Percentiles rank a stretch among this genome's conserved stretches.
These are phyloP conservation scores for Hemithea aestivaria DNA, from an alignment of 2,888 invertebrate genomes.

Conservation along the genomic window DNA sequence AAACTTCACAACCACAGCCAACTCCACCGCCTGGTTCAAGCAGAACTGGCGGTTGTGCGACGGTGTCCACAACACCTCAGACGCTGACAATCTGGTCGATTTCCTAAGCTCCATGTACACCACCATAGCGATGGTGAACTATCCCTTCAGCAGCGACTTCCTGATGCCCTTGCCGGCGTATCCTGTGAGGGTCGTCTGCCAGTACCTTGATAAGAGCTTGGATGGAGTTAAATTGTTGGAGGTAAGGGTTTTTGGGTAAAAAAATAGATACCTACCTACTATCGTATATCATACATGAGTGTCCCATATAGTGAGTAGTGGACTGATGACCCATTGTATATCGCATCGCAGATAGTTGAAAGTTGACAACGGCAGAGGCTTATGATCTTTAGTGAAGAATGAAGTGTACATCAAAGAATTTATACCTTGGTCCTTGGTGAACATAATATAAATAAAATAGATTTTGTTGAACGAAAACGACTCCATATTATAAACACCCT, in stretches of 20 bases:
- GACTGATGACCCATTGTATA: background rate
- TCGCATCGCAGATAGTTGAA: background rate
- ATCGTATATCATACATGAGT: no score
- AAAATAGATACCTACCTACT: no score
- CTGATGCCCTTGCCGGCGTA: constrained; percentile 89
- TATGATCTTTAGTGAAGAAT: no score
- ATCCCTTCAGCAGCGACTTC: constrained; percentile 93
- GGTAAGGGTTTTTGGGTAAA: no score
- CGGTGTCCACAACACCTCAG: constrained; percentile 76
- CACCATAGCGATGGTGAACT: constrained; percentile 96
- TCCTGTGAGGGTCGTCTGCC: constrained; percentile 85
- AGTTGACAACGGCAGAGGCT: no score
- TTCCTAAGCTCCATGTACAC: constrained; percentile 87
- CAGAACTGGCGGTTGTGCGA: constrained; percentile 88
- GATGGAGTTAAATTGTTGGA: constrained; percentile 75
- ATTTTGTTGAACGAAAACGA: no score
- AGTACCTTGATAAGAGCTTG: constrained; percentile 66
- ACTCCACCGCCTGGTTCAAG: constrained; percentile 84
- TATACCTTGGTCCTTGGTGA: no score
- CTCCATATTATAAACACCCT: no score
- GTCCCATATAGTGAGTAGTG: background rate
- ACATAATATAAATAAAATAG: no score
- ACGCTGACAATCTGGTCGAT: constrained; percentile 74
- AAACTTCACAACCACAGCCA: constrained; percentile 73
- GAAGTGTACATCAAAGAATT: no score